Evolutionary conservation across 2,113 vertebrate species (phyloP).

Genomic region (Strix aluco): DNA sequence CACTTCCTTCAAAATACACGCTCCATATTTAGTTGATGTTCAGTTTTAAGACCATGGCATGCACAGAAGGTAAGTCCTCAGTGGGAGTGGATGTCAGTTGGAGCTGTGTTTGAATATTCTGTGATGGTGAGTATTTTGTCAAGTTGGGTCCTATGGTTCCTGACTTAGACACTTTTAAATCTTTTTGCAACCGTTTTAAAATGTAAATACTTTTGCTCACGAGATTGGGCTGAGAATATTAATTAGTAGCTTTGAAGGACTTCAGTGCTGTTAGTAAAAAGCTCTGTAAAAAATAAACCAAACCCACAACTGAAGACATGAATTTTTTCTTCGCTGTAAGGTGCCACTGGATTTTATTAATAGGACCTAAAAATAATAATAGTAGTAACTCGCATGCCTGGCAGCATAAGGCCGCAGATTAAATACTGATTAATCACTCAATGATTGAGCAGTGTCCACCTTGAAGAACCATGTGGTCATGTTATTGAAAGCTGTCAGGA

Average conservation of each 20-base stretch:
- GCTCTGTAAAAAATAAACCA: neutral
- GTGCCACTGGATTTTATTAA: neutral
- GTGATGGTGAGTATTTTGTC: neutral
- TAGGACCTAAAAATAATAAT: neutral
- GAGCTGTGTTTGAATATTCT: neutral
- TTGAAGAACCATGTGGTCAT: neutral
- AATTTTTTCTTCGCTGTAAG: neutral
- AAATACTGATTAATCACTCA: neutral
- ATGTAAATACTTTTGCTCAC: neutral
- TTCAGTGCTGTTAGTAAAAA: neutral
- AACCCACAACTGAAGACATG: fast-evolving
- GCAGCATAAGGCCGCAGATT: neutral
- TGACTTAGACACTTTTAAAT: neutral
- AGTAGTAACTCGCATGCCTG: neutral
- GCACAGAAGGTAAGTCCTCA: fast-evolving
- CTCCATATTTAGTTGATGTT: neutral
- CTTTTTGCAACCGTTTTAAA: neutral
- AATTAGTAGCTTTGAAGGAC: neutral
- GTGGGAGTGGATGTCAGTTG: neutral
- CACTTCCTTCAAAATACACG: neutral
- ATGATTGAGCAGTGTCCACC: neutral
- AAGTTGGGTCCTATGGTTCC: neutral
- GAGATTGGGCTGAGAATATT: neutral
- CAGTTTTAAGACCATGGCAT: neutral
- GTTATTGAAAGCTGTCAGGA: neutral